Conservation (phyloP, 2,113 vertebrate genomes). For the Fulica atra region DNA sequence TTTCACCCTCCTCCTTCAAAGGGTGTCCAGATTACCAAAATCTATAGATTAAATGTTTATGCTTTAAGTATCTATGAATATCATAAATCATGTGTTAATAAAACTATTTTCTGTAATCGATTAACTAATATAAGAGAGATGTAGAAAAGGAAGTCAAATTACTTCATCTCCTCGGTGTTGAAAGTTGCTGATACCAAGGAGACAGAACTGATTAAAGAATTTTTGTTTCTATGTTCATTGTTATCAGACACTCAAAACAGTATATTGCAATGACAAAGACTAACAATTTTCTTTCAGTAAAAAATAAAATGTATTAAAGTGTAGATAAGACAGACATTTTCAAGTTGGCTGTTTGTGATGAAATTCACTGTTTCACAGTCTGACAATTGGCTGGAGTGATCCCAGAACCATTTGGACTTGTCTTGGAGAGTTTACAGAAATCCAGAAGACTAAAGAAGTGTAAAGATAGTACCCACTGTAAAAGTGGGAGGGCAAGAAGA, state of each 20-base stretch:
- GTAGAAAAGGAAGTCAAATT: background rate
- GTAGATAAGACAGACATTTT: background rate
- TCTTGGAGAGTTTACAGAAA: background rate
- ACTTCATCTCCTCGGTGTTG: background rate
- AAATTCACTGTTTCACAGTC: background rate
- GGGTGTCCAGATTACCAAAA: background rate
- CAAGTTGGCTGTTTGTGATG: background rate
- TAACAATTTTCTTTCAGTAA: background rate
- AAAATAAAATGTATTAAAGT: background rate
- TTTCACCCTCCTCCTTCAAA: background rate
- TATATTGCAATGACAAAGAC: background rate
- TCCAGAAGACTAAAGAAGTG: background rate
- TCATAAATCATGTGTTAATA: background rate
- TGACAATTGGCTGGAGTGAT: background rate
- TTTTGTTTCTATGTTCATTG: background rate
- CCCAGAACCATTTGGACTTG: background rate
- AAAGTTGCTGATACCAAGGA: background rate
- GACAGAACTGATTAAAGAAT: background rate
- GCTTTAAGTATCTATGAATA: background rate
- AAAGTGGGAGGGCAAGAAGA: background rate
- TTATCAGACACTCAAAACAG: background rate
- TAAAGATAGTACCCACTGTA: background rate
- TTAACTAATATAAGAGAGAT: background rate
- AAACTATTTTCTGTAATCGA: background rate
- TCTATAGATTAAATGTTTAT: background rate